Percentiles rank a stretch among this genome's conserved stretches.
phyloP scores from a whole-genome alignment of 2,888 invertebrate genomes.

The Branchipolynoe longqiensis region DNA sequence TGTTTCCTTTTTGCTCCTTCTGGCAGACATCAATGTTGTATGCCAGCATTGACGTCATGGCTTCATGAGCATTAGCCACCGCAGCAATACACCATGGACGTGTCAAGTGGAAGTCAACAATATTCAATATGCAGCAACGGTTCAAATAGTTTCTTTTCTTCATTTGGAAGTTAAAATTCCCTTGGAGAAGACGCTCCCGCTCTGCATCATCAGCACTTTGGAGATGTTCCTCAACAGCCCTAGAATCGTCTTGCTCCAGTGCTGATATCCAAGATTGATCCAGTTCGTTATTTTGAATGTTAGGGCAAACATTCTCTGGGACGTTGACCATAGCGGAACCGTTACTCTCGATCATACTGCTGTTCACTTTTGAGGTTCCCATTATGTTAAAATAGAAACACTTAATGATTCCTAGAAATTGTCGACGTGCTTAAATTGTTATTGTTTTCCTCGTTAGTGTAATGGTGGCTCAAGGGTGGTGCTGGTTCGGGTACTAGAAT shows the following conservation, averaged over 20 bases:
- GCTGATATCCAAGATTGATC: not conserved
- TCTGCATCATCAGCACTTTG: not conserved
- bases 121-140: not conserved
- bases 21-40: not conserved
- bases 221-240: not conserved
- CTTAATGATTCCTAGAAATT: no score
- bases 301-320: no score
- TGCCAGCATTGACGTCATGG: not conserved
- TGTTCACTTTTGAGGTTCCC: no score
- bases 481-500: no score
- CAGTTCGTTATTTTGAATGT: no score
- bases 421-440: no score
- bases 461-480: no score
- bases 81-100: conserved; percentile 28
- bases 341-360: no score
- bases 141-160: not conserved
- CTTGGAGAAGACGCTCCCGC: conserved; percentile 2
- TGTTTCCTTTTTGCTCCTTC: conserved; percentile 11
- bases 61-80: not conserved
- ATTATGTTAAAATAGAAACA: no score
- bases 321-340: no score
- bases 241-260: not conserved
- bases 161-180: not conserved
- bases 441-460: no score
- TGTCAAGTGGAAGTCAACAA: not conserved